phyloP scores from a whole-genome alignment of 2,113 vertebrate genomes.

The Microcebus griseorufus region DNA sequence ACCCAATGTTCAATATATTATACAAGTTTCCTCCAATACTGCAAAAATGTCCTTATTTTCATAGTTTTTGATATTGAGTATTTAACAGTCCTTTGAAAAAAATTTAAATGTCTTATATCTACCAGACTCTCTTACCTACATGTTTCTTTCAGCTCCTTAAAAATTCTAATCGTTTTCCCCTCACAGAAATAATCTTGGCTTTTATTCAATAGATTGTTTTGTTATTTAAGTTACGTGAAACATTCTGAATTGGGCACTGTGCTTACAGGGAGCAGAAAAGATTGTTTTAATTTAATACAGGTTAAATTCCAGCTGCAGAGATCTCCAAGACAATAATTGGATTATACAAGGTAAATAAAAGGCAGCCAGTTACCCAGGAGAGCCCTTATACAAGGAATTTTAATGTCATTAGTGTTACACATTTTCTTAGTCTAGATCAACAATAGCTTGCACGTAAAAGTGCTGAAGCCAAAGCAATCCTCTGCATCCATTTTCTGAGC shows the following conservation, averaged over 20 bases:
- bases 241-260: not conserved
- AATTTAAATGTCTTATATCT: not conserved
- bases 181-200: not conserved
- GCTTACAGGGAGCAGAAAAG: not conserved
- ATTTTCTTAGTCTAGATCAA: not conserved
- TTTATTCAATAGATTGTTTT: not conserved
- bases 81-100: slow-evolving; percentile 10
- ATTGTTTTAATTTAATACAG: not conserved
- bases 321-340: not conserved
- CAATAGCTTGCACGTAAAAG: not conserved
- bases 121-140: not conserved
- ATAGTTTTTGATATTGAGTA: not conserved
- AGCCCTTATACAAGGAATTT: not conserved
- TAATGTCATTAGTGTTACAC: not conserved
- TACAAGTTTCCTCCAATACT: not conserved
- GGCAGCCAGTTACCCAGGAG: not conserved
- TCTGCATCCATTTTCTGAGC: not conserved
- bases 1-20: not conserved
- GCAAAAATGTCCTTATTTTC: not conserved
- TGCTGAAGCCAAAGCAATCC: not conserved
- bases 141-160: slow-evolving; percentile 1
- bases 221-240: slow-evolving; percentile 1
- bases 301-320: not conserved
- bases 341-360: not conserved
- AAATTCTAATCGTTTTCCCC: not conserved